A percentile compares a stretch with the other conserved stretches of the same genome.
Conservation (phyloP, 2,888 invertebrate genomes). For the Drosophila greeni region DNA sequence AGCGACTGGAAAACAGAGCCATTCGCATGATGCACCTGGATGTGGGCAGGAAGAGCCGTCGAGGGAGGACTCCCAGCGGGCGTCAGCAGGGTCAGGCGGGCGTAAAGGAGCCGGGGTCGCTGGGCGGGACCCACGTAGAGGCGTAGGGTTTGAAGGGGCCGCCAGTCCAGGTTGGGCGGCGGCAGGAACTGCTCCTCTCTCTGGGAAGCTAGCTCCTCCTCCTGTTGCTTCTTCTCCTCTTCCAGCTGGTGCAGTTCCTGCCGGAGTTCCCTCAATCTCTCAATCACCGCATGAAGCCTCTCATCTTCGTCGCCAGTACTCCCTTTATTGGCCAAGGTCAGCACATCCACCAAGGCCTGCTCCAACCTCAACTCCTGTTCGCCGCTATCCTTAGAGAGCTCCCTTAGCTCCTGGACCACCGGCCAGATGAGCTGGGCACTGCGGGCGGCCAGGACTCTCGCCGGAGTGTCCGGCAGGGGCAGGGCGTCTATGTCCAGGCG, state of each 20-base stretch:
- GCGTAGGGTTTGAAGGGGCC: slow-evolving; percentile 50
- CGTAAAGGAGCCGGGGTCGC: slow-evolving; percentile 41
- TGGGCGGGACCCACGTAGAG: slow-evolving; percentile 44
- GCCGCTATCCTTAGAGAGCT: slow-evolving; percentile 43
- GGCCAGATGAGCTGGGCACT: slow-evolving; percentile 71
- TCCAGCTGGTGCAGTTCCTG: slow-evolving; percentile 31
- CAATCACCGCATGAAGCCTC: slow-evolving; percentile 59
- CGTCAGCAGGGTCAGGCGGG: slow-evolving; percentile 55
- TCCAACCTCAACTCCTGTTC: slow-evolving; percentile 50
- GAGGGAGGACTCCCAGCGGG: slow-evolving; percentile 41
- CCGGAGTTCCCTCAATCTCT: slow-evolving; percentile 62
- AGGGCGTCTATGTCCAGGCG: slow-evolving; percentile 50
- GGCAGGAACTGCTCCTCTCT: slow-evolving; percentile 11
- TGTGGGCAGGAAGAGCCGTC: slow-evolving; percentile 48
- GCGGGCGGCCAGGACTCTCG: slow-evolving; percentile 68
- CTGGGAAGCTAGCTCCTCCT: slow-evolving; percentile 13
- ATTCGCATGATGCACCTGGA: slow-evolving; percentile 77
- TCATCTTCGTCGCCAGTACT: slow-evolving; percentile 28
- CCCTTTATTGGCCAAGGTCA: slow-evolving; percentile 54
- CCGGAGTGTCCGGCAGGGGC: slow-evolving; percentile 64
- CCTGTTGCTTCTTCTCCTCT: slow-evolving; percentile 2
- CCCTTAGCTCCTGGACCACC: slow-evolving; percentile 61
- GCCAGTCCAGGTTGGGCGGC: slow-evolving; percentile 8
- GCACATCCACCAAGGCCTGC: slow-evolving; percentile 59
- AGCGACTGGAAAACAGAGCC: slow-evolving; percentile 81